A percentile compares a stretch with the other conserved stretches of the same genome.
These are phyloP conservation scores for Epinephelus awoara DNA, from an alignment of 2,797 vertebrate genomes.

Conservation along the genomic window DNA sequence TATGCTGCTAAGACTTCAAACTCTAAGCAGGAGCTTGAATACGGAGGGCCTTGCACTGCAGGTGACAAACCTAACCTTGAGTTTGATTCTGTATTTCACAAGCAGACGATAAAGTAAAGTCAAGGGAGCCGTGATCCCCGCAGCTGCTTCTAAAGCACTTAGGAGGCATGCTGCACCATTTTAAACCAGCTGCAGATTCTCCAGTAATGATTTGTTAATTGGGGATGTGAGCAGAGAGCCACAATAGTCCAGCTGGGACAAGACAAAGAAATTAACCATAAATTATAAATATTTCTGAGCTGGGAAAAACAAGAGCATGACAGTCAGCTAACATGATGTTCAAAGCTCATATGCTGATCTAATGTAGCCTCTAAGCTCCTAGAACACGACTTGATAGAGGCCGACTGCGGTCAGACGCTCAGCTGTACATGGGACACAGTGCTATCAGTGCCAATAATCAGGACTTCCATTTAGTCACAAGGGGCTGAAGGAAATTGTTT, in stretches of 20 bases:
- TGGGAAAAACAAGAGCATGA: not conserved
- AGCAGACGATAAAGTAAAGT: constrained; percentile 7
- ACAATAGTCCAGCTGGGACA: constrained; percentile 5
- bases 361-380: not conserved
- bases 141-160: constrained; percentile 6
- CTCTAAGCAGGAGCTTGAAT: constrained; percentile 38
- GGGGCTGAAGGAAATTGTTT: constrained; percentile 21
- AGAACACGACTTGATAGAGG: not conserved
- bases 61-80: constrained; percentile 30
- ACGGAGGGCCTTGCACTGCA: constrained; percentile 25
- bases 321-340: not conserved
- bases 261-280: not conserved
- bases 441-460: constrained; percentile 34
- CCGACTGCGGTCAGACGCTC: constrained; percentile 1
- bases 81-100: constrained; percentile 33
- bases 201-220: constrained; percentile 27
- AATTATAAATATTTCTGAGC: not conserved
- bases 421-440: constrained; percentile 2
- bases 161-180: not conserved
- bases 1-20: not conserved
- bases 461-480: constrained; percentile 14
- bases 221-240: constrained; percentile 9
- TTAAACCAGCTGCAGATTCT: constrained; percentile 28
- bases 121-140: constrained; percentile 9
- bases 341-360: not conserved